Evolutionary conservation across 2,113 vertebrate genomes (phyloP), one percentile per base, ranked within the genome.

Genomic region (Hylia prasina): DNA sequence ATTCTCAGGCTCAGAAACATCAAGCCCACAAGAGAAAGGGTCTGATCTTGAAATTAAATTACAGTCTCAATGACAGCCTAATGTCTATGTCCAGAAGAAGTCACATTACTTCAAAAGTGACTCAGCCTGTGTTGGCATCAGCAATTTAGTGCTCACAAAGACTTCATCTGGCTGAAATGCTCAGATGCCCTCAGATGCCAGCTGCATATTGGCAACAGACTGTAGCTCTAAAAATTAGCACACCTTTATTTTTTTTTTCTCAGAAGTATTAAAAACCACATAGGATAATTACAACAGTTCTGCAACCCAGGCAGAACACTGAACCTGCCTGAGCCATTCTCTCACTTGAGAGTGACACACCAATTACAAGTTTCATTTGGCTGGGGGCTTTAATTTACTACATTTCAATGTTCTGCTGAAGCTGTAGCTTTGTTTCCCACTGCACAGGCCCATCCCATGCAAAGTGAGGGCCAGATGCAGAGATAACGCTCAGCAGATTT

Each of bases 301-400:
- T 91, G 89, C 94, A 91, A 15, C 50, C 57, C 9, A 0, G 37
- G 77, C 83, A 84, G 73, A 94, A 76, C 0, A 0, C 44, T 42
- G 61, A 91, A 68, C 89, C 70, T 95, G 95, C 89, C 83, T 20
- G 51, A 95, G 81, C 93, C 70, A 27, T 71, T 56, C 83, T 71
- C 92, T 84, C 72, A 40, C 81, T 68, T 61, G 64, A 64, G 81
- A 70, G 73, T 64, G 83, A 91, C 93, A 51, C 21, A 30, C 15
- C 72, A 71, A 35, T 78, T 90, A 56, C 48, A 84, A 87, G 57
- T 89, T 95, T 87, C 51, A 79, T 63, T 87, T 96, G 65, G 70
- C 93, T 93, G 51, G 65, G 82, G 45, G 91, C 48, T 82, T 82
- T 82, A 61, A 87, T 64, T 92, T 89, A 37, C n/a, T 60, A 28